phyloP scores from a whole-genome alignment of 1,140 invertebrate species.

The Chionoecetes opilio region DNA sequence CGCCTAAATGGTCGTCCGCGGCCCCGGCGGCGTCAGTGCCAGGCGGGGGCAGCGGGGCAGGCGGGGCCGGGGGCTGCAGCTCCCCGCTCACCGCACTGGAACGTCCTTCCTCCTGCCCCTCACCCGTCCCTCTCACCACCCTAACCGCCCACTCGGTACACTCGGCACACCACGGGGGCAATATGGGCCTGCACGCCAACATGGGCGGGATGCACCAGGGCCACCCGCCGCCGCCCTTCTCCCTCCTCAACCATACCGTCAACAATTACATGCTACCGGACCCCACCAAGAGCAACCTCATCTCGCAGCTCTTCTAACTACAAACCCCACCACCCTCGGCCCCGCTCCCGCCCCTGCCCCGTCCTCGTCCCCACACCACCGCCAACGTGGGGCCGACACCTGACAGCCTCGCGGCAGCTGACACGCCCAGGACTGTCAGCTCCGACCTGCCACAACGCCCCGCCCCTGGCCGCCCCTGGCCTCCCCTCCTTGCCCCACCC shows the following conservation, averaged over 20 bases:
- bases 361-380: not conserved
- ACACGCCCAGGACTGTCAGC: constrained; percentile 30
- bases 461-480: not conserved
- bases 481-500: not conserved
- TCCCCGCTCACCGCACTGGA: constrained; percentile 80
- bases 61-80: constrained; percentile 77
- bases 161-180: constrained; percentile 75
- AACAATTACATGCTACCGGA: constrained; percentile 81
- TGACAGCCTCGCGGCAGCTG: not conserved
- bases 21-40: constrained; percentile 68
- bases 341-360: not conserved
- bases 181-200: constrained; percentile 70
- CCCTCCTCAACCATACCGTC: constrained; percentile 81
- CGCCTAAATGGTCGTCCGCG: constrained; percentile 80
- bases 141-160: constrained; percentile 81
- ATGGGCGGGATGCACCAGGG: constrained; percentile 79
- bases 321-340: constrained; percentile 35
- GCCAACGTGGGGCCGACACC: constrained; percentile 11
- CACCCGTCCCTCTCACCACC: constrained; percentile 81
- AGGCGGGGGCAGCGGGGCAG: constrained; percentile 59
- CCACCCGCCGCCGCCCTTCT: constrained; percentile 77
- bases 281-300: constrained; percentile 81
- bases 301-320: constrained; percentile 81
- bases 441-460: constrained; percentile 31
- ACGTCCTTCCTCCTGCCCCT: constrained; percentile 79